Base-by-base conservation (phyloP, 2,113 vertebrate species). In the Bos javanicus region DNA sequence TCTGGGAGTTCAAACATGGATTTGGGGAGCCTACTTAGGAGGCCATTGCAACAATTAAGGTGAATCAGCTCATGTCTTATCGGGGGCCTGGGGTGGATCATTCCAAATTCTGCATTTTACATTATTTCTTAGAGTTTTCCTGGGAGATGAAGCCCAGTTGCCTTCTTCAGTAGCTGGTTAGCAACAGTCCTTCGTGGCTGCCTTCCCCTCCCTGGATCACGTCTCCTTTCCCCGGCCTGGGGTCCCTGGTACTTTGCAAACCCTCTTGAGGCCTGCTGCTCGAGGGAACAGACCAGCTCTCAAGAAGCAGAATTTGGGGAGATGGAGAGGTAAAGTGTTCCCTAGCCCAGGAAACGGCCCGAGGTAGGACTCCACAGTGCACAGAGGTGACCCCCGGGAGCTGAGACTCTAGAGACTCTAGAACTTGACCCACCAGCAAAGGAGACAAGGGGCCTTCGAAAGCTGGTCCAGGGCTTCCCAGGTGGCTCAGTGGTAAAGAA, bases 121-220 rank as follows among this genome's bases (percentile, higher is more conserved):
- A 5, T 16, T 23, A 1, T 43, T 54, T 80, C 46, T 57, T 4
- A 15, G 54, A 15, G 26, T 52, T 54, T 2, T 25, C 80, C 71
- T 2, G 17, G 2, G 11, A 26, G 62, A 11, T 11, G 3, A 5
- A 54, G n/a, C 30, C 17, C 8, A 0, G 16, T 6, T n/a, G 1
- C 59, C 21, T 16, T 12, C 46, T 57, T 56, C 26, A 11, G 36
- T 7, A 12, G 48, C 33, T 17, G 7, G 30, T 87, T 59, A 3
- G 56, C n/a, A 28, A 13, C 28, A 26, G 23, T 6, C 17, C 25
- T 46, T 54, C 21, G 30, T 56, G 9, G 7, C 39, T 16, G 28
- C 39, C 43, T 74, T 46, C 67, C 78, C 43, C 43, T 71, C 36
- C 50, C 67, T 50, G 64, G 19, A 14, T 88, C 78, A 19, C 7